Evolutionary conservation across 2,113 vertebrate genomes (phyloP).

Genomic region (Corythornis vintsioides): DNA sequence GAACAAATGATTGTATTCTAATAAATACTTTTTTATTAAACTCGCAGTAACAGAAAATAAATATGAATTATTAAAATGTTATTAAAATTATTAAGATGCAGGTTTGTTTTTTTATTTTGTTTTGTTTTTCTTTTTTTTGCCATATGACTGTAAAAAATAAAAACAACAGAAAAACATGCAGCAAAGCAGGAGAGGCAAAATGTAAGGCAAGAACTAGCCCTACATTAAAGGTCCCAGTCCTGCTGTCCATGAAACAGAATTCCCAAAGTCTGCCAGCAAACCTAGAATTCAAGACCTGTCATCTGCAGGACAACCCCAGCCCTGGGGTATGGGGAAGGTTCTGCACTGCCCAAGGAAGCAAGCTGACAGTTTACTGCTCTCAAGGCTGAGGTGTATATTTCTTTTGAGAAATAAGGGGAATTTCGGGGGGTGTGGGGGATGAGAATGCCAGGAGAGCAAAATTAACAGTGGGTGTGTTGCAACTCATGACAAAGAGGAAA

Average conservation of each 20-base stretch:
- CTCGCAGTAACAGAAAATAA: conserved; percentile 54
- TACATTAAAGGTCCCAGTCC: not conserved
- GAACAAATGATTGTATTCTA: conserved; percentile 66
- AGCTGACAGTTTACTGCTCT: not conserved
- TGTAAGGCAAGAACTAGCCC: not conserved
- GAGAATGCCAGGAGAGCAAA: not conserved
- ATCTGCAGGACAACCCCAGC: not conserved
- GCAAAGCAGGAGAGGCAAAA: not conserved
- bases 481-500: not conserved
- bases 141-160: conserved; percentile 29
- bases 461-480: not conserved
- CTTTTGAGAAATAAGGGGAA: not conserved
- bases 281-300: not conserved
- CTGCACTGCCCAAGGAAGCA: not conserved
- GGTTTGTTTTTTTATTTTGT: not conserved
- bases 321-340: not conserved
- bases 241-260: accelerated
- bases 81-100: not conserved
- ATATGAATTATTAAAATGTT: conserved; percentile 69
- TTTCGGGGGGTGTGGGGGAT: not conserved
- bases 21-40: conserved; percentile 77
- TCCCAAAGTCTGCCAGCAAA: not conserved
- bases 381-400: not conserved
- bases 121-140: not conserved
- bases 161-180: not conserved